Percentiles rank a stretch among this genome's conserved stretches.
Conservation (phyloP, 2,888 invertebrate species). For the Villa cingulata region DNA sequence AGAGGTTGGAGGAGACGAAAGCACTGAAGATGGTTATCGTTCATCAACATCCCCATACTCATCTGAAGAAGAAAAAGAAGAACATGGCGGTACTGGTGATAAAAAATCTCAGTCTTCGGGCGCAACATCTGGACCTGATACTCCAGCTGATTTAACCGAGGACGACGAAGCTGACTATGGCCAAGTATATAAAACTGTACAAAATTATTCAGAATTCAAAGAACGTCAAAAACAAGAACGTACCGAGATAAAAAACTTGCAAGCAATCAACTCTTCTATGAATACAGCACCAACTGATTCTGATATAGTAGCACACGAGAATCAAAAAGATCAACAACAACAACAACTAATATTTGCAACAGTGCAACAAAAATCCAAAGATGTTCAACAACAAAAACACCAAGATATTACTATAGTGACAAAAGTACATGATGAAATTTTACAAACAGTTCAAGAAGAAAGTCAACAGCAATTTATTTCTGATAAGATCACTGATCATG, state of each 20-base stretch:
- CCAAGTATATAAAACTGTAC: constrained; percentile 10
- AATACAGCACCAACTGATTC: neutral
- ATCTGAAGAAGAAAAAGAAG: constrained; percentile 34
- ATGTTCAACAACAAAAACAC: neutral
- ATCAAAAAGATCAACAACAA: constrained; percentile 9
- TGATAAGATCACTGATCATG: neutral
- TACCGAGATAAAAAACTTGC: constrained; percentile 2
- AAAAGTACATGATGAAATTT: no score
- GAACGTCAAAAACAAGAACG: constrained; percentile 6
- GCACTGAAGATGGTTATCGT: constrained; percentile 14
- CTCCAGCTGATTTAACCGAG: constrained; percentile 57
- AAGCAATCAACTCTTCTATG: constrained; percentile 5
- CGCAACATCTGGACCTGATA: constrained; percentile 80
- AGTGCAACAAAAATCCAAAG: neutral
- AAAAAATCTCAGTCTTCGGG: constrained; percentile 54
- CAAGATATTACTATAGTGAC: neutral
- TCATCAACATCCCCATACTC: constrained; percentile 35
- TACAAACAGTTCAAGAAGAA: neutral
- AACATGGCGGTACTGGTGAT: constrained; percentile 2
- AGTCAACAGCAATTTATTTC: neutral
- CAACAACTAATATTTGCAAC: neutral
- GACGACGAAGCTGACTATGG: constrained; percentile 49
- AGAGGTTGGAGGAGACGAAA: constrained; percentile 2
- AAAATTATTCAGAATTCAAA: constrained; percentile 16
- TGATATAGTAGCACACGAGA: neutral